These are phyloP conservation scores for Notamacropus eugenii DNA, from an alignment of 2,797 vertebrate genomes.

Conservation along the genomic window DNA sequence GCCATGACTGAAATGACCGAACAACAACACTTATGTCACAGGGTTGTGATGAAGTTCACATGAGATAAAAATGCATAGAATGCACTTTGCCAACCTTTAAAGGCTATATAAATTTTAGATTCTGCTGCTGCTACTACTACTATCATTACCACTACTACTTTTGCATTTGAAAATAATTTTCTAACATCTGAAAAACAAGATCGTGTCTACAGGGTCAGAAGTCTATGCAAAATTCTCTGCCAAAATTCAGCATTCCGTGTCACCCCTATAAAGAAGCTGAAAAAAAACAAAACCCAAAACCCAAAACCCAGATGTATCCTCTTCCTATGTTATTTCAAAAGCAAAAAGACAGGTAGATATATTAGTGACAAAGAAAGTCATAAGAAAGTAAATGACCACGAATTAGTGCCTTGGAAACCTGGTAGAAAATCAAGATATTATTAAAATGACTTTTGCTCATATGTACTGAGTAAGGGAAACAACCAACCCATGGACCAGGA, in stretches of 20 bases:
- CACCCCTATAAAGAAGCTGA: too few relatives aligned
- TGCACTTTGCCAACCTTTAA: neutral
- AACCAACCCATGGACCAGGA: constrained; percentile 34
- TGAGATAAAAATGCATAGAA: neutral
- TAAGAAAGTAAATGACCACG: rapidly evolving
- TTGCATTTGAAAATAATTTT: neutral
- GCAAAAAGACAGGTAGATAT: neutral
- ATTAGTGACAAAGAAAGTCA: neutral
- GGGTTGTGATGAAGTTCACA: neutral
- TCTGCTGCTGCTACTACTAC: neutral
- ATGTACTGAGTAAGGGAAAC: neutral
- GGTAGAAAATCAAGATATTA: neutral
- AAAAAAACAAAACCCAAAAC: neutral
- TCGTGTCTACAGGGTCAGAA: neutral
- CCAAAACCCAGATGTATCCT: neutral
- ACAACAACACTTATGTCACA: neutral
- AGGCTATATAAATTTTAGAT: neutral
- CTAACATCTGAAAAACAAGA: neutral
- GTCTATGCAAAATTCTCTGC: neutral
- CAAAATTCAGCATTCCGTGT: neutral
- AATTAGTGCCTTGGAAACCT: rapidly evolving
- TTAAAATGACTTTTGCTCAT: constrained; percentile 1
- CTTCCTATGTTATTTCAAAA: neutral
- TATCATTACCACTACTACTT: neutral
- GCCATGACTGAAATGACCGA: neutral